phyloP scores from a whole-genome alignment of 2,113 vertebrate species.

The Notiomystis cincta region DNA sequence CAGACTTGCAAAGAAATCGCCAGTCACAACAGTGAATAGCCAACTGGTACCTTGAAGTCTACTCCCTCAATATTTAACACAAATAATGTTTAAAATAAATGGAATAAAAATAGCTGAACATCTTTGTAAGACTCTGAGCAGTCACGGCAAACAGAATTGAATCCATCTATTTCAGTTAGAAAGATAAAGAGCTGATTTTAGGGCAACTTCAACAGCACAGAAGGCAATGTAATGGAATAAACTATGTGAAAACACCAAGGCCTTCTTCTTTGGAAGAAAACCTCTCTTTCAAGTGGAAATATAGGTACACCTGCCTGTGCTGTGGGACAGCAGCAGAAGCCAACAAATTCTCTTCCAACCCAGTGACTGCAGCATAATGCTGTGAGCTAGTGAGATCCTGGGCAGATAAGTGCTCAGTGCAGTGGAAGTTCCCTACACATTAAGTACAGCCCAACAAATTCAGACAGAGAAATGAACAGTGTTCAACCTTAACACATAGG shows the following conservation, averaged over 20 bases:
- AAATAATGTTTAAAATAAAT: background rate
- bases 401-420: background rate
- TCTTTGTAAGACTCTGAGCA: background rate
- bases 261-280: background rate
- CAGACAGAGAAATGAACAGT: background rate
- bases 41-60: background rate
- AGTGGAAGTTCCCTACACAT: background rate
- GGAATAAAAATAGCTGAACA: background rate
- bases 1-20: background rate
- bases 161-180: background rate
- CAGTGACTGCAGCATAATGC: background rate
- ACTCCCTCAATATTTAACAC: background rate
- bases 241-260: accelerated
- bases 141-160: background rate
- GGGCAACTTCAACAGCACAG: background rate
- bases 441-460: background rate
- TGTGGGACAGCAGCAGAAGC: background rate
- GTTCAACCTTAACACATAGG: background rate
- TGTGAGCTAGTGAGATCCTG: background rate
- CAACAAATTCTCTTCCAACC: background rate
- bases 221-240: background rate
- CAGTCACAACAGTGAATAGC: background rate
- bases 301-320: background rate
- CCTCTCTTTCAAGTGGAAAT: background rate
- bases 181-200: background rate